These are phyloP conservation scores for Ptychadena robeensis DNA, from an alignment of 2,797 vertebrate species.

Conservation along the genomic window DNA sequence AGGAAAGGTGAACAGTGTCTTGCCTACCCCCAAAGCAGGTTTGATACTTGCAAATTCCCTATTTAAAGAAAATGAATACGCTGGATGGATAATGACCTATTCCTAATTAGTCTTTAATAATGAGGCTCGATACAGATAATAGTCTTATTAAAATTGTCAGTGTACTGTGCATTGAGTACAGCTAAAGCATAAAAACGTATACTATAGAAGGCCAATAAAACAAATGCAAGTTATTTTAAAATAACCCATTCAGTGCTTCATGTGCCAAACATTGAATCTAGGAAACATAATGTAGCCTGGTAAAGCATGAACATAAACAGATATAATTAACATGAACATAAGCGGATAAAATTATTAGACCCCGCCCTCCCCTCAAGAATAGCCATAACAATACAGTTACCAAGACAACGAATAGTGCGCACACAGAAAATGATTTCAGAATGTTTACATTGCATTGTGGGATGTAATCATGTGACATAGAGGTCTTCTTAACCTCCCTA, in stretches of 20 bases:
- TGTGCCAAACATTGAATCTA: neutral
- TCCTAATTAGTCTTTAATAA: conserved; percentile 34
- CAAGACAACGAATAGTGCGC: too few relatives aligned
- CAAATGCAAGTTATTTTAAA: neutral
- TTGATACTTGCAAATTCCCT: conserved; percentile 1
- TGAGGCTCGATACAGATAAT: neutral
- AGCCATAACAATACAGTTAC: too few relatives aligned
- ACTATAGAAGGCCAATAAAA: neutral
- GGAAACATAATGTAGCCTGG: too few relatives aligned
- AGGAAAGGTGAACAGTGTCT: conserved; percentile 53
- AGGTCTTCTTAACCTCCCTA: too few relatives aligned
- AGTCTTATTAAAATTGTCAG: conserved; percentile 19
- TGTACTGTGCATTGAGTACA: neutral
- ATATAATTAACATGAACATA: too few relatives aligned
- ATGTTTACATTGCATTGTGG: too few relatives aligned
- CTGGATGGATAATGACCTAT: neutral
- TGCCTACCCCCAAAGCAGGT: conserved; percentile 20
- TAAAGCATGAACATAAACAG: too few relatives aligned
- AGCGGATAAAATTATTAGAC: too few relatives aligned
- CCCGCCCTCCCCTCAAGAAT: too few relatives aligned
- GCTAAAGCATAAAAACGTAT: neutral
- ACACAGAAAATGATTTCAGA: neutral
- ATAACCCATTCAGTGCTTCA: neutral
- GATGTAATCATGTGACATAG: too few relatives aligned
- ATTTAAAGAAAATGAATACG: conserved; percentile 11